Base-by-base conservation (phyloP, 30 jellyfish, hydroid and myxozoan species). In the Aurelia sp. region DNA sequence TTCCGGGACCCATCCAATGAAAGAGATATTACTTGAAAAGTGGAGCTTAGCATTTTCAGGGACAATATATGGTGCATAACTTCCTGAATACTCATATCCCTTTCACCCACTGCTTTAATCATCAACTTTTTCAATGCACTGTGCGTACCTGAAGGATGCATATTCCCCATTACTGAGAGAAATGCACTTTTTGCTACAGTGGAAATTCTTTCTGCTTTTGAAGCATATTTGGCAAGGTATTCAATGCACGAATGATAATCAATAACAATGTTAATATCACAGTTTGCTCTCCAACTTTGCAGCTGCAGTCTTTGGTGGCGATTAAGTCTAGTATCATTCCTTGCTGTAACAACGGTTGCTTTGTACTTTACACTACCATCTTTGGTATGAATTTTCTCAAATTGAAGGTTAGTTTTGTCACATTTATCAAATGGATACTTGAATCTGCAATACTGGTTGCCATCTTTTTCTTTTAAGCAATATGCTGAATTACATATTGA, bases 261-360 rank as follows among this genome's bases (percentile, higher is more conserved):
- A 24, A 84, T 74, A 12, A 84, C 20, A 72, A 75, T 47, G 12
- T 18, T 13, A 19, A 81, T 81, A 27, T 81, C 91, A 51, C 87
- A 81, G 53, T 78, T 59, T 27, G 21, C 87, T 65, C 91, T 80
- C 91, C 91, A 80, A 3, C 84, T 68, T 66, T 80, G 90, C 8
- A 80, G 31, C 55, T 33, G 69, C 15, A 57, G 27, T 41, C 82
- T 15, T 60, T 78, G 89, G 65, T 78, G 82, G 57, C 27, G 58
- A 30, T 78, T 78, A 9, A 78, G 17, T 52, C 89, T 61, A 5
- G 89, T 21, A 33, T 60, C 89, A 78, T 78, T 80, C 11, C 91
- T 18, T 16, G 20, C 12, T 16, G 91, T 80, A 7, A 63, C 73
- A 27, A 63, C 64, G 44, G 64, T 74, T 27, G 91, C 91, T 41